Evolutionary conservation across 1,140 invertebrate species (phyloP).

Genomic region (Semibalanus balanoides): DNA sequence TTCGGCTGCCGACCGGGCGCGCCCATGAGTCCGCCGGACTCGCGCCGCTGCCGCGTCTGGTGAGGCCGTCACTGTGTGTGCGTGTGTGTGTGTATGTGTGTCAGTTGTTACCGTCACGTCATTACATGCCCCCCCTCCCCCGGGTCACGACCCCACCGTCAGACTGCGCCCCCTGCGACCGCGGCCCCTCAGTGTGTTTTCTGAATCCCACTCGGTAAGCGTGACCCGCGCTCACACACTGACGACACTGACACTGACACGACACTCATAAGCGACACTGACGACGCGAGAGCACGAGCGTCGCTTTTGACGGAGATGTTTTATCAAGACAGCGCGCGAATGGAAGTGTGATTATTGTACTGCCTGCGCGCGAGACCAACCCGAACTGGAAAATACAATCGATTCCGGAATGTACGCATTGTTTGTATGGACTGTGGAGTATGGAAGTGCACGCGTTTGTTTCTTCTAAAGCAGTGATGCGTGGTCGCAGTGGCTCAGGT

Average conservation of each 20-base stretch:
- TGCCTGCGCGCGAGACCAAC: neutral
- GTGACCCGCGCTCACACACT: neutral
- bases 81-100: too few species aligned
- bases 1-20: conserved; percentile 34
- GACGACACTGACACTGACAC: neutral
- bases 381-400: neutral
- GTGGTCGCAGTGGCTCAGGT: too few species aligned
- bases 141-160: too few species aligned
- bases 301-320: neutral
- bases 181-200: neutral
- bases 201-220: neutral
- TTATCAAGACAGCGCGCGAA: neutral
- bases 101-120: too few species aligned
- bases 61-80: conserved; percentile 18
- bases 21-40: conserved; percentile 35
- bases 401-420: neutral
- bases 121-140: too few species aligned
- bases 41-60: conserved; percentile 38
- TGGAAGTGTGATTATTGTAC: neutral
- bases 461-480: neutral
- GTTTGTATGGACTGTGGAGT: neutral
- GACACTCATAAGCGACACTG: too few species aligned
- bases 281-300: neutral
- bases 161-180: too few species aligned
- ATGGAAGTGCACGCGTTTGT: neutral